These are phyloP conservation scores for Falcaria lacertinaria DNA, from an alignment of 2,888 invertebrate species.

Conservation along the genomic window DNA sequence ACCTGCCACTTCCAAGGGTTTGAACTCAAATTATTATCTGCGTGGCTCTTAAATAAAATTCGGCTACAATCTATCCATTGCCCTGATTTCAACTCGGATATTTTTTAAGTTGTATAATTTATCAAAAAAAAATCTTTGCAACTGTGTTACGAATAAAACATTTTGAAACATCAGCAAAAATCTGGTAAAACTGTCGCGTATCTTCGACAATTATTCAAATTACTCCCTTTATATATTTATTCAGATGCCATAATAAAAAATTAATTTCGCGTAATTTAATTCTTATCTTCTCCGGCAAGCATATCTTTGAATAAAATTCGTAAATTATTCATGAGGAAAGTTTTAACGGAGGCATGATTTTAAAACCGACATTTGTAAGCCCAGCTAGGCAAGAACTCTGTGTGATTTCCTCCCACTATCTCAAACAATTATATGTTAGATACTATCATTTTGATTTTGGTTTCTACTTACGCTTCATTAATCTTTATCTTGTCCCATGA, in stretches of 20 bases:
- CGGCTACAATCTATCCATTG: conserved; percentile 30
- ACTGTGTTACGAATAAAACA: no score
- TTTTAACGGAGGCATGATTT: conserved; percentile 76
- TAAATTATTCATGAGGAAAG: conserved; percentile 79
- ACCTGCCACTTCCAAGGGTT: conserved; percentile 62
- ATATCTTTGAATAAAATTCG: conserved; percentile 74
- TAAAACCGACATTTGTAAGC: conserved; percentile 76
- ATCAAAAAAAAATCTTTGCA: no score
- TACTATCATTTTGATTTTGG: background rate
- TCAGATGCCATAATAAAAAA: conserved; percentile 67
- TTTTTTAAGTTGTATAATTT: no score
- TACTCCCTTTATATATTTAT: conserved; percentile 63
- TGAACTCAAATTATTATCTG: conserved; percentile 66
- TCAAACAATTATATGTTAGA: conserved; percentile 4
- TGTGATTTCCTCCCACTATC: conserved; percentile 25
- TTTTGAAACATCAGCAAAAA: conserved; percentile 40
- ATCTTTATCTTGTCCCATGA: background rate
- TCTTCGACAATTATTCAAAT: conserved; percentile 68
- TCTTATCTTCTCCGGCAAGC: conserved; percentile 72
- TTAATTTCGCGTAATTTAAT: conserved; percentile 72
- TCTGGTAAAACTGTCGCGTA: conserved; percentile 29
- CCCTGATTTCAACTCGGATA: conserved; percentile 3
- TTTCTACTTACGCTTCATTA: no score
- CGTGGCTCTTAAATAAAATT: conserved; percentile 40
- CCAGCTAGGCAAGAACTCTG: conserved; percentile 50